Percentiles rank a stretch among this genome's conserved stretches.
Evolutionary conservation across 2,113 vertebrate species (phyloP).

Genomic region (Dunckerocampus dactyliophorus): DNA sequence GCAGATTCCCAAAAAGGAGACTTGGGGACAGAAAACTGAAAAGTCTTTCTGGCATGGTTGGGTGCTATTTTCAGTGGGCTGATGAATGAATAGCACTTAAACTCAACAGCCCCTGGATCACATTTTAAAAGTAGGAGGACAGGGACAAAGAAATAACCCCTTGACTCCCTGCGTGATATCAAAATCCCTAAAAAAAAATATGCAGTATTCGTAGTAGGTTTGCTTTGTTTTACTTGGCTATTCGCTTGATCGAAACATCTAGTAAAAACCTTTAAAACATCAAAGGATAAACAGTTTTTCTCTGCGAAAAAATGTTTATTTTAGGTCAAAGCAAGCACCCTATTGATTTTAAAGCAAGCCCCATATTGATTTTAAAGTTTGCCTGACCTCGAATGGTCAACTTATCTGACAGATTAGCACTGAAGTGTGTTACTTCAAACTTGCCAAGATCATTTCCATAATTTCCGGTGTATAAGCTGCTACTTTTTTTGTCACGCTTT

Average conservation of each 20-base stretch:
- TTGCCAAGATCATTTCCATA: no score
- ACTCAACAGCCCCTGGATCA: constrained; percentile 37
- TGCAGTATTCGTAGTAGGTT: constrained; percentile 22
- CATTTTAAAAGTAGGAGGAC: constrained; percentile 28
- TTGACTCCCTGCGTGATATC: not conserved
- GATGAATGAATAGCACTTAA: constrained; percentile 52
- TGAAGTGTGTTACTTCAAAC: no score
- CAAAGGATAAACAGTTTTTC: no score
- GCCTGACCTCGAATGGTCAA: no score
- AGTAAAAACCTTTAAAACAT: no score
- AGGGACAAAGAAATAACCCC: constrained; percentile 17
- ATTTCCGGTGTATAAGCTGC: no score
- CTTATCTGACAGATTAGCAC: no score
- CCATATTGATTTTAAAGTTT: not conserved
- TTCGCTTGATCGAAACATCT: not conserved
- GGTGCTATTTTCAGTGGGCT: constrained; percentile 56
- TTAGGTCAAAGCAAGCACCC: not conserved
- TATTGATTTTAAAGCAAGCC: not conserved
- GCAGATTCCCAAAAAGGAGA: constrained; percentile 48
- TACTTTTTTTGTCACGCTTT: no score
- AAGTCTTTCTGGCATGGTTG: constrained; percentile 50
- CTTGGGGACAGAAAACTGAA: constrained; percentile 55
- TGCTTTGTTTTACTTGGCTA: constrained; percentile 15
- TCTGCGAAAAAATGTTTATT: no score
- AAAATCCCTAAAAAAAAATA: constrained; percentile 39